These are phyloP conservation scores for Rhinichthys osculus DNA, from an alignment of 2,797 vertebrate species.

Conservation along the genomic window DNA sequence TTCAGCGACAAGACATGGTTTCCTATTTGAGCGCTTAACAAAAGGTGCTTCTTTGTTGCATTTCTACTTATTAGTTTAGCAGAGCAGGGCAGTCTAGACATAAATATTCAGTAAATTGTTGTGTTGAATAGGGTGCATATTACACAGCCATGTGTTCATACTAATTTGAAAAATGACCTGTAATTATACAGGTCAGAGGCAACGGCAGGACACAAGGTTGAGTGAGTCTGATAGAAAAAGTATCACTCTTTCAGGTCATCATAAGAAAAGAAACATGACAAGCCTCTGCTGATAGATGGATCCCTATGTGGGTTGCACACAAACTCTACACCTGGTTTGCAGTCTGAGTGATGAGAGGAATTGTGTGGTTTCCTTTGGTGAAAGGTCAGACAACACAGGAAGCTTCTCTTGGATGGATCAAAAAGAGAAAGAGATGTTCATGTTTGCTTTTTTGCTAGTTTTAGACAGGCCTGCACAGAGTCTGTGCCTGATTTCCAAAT, in stretches of 20 bases:
- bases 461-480: background rate
- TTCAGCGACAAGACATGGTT: conserved; percentile 25
- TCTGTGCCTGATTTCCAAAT: background rate
- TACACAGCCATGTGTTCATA: conserved; percentile 48
- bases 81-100: conserved; percentile 48
- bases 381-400: conserved; percentile 62
- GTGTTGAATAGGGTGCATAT: conserved; percentile 52
- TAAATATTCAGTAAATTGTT: conserved; percentile 57
- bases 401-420: conserved; percentile 39
- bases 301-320: conserved; percentile 58
- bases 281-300: conserved; percentile 57
- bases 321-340: conserved; percentile 63
- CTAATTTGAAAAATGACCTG: conserved; percentile 59
- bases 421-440: conserved; percentile 21
- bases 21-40: conserved; percentile 28
- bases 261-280: conserved; percentile 56
- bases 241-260: background rate
- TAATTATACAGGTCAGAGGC: conserved; percentile 49
- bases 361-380: conserved; percentile 46
- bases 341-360: conserved; percentile 51
- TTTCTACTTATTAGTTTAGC: conserved; percentile 58
- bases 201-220: conserved; percentile 23
- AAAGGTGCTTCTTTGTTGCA: conserved; percentile 45
- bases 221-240: background rate
- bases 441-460: background rate